Base-by-base conservation (phyloP, 2,888 invertebrate genomes). In the Perdita meconis region DNA sequence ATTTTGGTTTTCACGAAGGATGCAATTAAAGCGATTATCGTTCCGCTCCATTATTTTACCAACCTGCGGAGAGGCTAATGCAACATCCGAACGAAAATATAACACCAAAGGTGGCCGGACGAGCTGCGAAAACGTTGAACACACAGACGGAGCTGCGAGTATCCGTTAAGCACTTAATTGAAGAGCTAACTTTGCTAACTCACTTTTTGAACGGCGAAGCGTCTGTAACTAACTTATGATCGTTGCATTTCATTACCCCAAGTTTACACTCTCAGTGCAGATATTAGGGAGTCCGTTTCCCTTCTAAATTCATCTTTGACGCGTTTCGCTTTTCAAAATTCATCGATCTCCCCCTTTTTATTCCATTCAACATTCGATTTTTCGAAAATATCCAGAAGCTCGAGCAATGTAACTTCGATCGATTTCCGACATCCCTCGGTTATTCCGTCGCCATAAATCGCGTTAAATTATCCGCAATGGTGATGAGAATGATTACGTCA, bases 181-280 rank as follows among this genome's bases (percentile, higher is more conserved):
- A 56, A 73, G 68, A 64, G 68, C 73, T 69, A 79, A 73, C 79
- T 79, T 65, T 44, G 79, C 65, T 79, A 79, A 64, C 61, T 73
- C 65, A 73, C 68, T 73, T 79, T 79, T 79, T 65, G 65, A 61
- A 66, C 60, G 51, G n/a, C 22, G 30, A 53, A 59, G 65, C 66
- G 60, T 78, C 68, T 73, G 56, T 68, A 63, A 57, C 79, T 79
- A 78, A 79, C 79, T 79, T 79, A 65, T 72, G 72, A 79, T 79
- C 73, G 79, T 68, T 79, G 79, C 68, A 74, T 68, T 68, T 77
- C 67, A 74, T 77, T 74, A 77, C 59, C 74, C 68, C 73, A 79
- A 79, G 79, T 79, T 73, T 73, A 79, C 70, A 78, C 67, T 47
- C 38, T 40, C 57, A 38, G 56, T 47, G 56, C 42, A 60, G 57